Conservation (phyloP, 2,113 vertebrate genomes). For the Chloebia gouldiae region DNA sequence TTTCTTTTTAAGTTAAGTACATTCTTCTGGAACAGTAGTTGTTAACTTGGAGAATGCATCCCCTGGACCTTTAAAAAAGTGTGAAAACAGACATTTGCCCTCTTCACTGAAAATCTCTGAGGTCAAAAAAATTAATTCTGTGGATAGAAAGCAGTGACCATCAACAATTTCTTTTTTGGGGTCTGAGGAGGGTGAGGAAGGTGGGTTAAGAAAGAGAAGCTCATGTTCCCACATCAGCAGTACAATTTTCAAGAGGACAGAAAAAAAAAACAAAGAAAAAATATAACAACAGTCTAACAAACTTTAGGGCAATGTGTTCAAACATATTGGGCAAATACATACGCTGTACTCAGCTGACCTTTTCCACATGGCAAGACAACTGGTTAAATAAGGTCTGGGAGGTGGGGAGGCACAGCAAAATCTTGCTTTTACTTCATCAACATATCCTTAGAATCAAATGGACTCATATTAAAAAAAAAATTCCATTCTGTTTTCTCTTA, state of each 20-base stretch:
- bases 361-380: constrained; percentile 8
- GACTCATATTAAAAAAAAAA: background rate
- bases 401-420: background rate
- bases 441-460: background rate
- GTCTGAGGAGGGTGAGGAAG: background rate
- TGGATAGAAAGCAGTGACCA: background rate
- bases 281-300: background rate
- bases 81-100: background rate
- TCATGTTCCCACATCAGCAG: background rate
- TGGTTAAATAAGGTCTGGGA: background rate
- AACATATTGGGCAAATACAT: background rate
- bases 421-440: background rate
- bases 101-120: background rate
- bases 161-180: background rate
- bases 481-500: background rate
- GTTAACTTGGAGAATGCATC: background rate
- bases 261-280: background rate
- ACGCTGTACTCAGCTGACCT: constrained; percentile 6
- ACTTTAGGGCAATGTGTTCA: background rate
- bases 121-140: background rate
- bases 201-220: background rate
- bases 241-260: background rate
- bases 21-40: background rate
- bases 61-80: background rate
- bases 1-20: background rate